These are phyloP conservation scores for Grantiella picta DNA, from an alignment of 2,113 vertebrate genomes.

Conservation along the genomic window DNA sequence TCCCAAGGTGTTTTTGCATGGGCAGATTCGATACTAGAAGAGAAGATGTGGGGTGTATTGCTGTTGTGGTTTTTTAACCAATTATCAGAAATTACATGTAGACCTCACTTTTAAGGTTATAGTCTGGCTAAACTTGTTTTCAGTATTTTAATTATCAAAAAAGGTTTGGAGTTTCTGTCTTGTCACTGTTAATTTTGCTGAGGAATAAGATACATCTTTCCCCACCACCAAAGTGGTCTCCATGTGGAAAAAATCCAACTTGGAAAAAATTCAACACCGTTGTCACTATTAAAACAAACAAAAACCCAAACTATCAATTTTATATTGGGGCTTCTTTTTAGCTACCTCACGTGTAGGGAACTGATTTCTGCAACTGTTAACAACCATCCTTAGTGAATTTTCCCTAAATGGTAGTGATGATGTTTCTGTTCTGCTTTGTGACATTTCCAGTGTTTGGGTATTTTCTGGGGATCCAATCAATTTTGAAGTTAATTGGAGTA, in stretches of 20 bases:
- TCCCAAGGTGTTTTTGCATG: background rate
- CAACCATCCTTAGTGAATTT: background rate
- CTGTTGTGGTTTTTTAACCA: background rate
- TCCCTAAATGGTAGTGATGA: background rate
- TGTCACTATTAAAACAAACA: background rate
- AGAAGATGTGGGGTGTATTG: background rate
- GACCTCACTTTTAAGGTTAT: background rate
- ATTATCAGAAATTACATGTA: background rate
- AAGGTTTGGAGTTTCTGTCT: background rate
- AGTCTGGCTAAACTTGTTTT: background rate
- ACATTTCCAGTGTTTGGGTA: background rate
- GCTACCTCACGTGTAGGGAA: background rate
- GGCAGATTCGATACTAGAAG: background rate
- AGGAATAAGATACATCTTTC: background rate
- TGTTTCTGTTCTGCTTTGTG: background rate
- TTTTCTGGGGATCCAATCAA: background rate
- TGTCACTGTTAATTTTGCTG: background rate
- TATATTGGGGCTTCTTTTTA: background rate
- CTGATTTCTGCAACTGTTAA: background rate
- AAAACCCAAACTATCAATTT: background rate
- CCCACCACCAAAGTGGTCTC: background rate
- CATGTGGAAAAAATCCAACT: background rate
- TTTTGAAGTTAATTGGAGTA: background rate
- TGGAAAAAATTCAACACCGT: background rate
- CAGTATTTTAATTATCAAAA: background rate